Conservation (phyloP, 2,888 invertebrate genomes). For the Tetanocera ferruginea region DNA sequence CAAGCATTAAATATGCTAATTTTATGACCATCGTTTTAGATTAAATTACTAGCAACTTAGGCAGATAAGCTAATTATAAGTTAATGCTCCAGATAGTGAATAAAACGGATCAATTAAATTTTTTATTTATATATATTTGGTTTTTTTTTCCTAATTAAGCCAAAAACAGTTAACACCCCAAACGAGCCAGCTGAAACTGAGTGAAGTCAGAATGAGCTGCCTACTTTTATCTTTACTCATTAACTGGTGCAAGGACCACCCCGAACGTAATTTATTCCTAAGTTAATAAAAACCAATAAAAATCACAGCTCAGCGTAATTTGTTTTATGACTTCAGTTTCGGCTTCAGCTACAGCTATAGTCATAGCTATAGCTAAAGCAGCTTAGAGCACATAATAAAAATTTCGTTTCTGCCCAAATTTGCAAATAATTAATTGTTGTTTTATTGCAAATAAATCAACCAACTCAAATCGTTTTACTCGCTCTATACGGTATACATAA, state of each 20-base stretch:
- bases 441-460: constrained; percentile 16
- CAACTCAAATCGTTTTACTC: background rate
- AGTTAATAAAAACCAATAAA: background rate
- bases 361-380: background rate
- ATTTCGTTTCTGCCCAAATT: background rate
- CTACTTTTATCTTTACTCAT: too few relatives aligned
- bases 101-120: background rate
- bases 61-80: constrained; percentile 7
- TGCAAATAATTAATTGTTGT: constrained; percentile 18
- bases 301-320: background rate
- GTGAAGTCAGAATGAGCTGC: too few relatives aligned
- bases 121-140: too few relatives aligned
- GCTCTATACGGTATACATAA: background rate
- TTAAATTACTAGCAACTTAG: constrained; percentile 11
- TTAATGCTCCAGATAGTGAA: background rate
- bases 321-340: constrained; percentile 1
- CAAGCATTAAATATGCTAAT: constrained; percentile 25
- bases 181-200: too few relatives aligned
- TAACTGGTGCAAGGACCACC: background rate
- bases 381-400: background rate
- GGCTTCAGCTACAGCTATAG: too few relatives aligned
- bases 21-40: background rate
- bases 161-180: too few relatives aligned
- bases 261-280: background rate
- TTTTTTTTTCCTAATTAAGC: too few relatives aligned